These are phyloP conservation scores for Anthophora plumipes DNA, from an alignment of 2,888 invertebrate species.

Conservation along the genomic window DNA sequence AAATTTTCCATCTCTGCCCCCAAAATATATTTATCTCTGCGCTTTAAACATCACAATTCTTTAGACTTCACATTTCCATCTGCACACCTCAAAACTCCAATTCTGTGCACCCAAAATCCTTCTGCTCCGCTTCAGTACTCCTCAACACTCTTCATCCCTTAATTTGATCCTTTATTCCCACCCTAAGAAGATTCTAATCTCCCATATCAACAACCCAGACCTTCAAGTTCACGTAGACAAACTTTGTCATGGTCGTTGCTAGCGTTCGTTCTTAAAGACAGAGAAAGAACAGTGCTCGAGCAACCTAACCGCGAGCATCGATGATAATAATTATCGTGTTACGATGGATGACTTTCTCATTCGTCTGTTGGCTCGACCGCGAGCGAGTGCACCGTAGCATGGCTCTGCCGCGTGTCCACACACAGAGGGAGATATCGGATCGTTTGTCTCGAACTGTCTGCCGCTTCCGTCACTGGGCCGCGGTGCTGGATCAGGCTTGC, in stretches of 20 bases:
- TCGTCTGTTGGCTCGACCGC: constrained; percentile 20
- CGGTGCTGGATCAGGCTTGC: constrained; percentile 41
- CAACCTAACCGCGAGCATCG: constrained; percentile 34
- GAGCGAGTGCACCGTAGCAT: not conserved
- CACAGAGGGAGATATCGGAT: constrained; percentile 65
- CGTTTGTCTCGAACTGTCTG: constrained; percentile 73
- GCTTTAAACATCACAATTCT: too few relatives aligned
- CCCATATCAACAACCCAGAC: not conserved
- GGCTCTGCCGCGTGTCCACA: not conserved
- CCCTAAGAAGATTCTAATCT: too few relatives aligned
- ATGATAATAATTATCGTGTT: constrained; percentile 60
- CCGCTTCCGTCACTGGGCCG: constrained; percentile 70
- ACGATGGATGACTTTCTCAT: constrained; percentile 56
- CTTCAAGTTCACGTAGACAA: not conserved
- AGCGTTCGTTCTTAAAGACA: not conserved
- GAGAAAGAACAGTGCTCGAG: not conserved
- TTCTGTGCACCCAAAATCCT: too few relatives aligned
- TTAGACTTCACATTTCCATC: too few relatives aligned
- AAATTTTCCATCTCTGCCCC: too few relatives aligned
- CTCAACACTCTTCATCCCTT: too few relatives aligned
- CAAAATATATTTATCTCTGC: too few relatives aligned
- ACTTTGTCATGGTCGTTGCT: constrained; percentile 13
- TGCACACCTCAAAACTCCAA: too few relatives aligned
- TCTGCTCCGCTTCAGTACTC: too few relatives aligned
- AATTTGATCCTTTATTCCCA: too few relatives aligned